phyloP scores from a whole-genome alignment of 37 sponge, comb jelly and placozoan genomes.

The Bolinopsis microptera region DNA sequence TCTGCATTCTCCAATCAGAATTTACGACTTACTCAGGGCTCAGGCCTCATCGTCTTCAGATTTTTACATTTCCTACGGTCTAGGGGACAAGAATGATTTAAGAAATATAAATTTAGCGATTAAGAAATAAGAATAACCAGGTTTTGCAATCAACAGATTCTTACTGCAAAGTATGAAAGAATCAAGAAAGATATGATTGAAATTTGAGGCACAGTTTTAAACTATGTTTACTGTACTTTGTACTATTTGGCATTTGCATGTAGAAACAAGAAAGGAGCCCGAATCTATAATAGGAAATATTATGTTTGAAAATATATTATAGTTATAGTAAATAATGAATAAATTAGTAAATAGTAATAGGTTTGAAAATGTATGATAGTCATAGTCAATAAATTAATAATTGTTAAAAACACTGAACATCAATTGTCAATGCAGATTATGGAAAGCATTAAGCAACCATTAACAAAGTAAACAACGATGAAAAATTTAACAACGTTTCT shows the following conservation, averaged over 20 bases:
- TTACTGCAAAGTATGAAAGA: not conserved
- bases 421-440: too few species aligned
- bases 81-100: not conserved
- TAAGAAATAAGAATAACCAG: too few species aligned
- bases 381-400: not conserved
- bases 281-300: too few species aligned
- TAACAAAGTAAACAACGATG: not conserved
- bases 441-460: not conserved
- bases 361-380: not conserved
- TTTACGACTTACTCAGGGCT: not conserved
- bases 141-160: too few species aligned
- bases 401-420: too few species aligned
- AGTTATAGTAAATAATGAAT: too few species aligned
- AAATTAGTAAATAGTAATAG: not conserved
- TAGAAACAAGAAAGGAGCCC: not conserved
- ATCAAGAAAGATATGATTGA: not conserved
- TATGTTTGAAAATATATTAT: too few species aligned
- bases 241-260: not conserved
- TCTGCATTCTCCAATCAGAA: too few species aligned
- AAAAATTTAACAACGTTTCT: not conserved
- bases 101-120: not conserved
- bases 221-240: too few species aligned
- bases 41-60: not conserved
- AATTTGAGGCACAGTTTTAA: not conserved
- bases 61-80: too few species aligned